Evolutionary conservation across 2,797 vertebrate species (phyloP).

Genomic region (Crax fasciolata): DNA sequence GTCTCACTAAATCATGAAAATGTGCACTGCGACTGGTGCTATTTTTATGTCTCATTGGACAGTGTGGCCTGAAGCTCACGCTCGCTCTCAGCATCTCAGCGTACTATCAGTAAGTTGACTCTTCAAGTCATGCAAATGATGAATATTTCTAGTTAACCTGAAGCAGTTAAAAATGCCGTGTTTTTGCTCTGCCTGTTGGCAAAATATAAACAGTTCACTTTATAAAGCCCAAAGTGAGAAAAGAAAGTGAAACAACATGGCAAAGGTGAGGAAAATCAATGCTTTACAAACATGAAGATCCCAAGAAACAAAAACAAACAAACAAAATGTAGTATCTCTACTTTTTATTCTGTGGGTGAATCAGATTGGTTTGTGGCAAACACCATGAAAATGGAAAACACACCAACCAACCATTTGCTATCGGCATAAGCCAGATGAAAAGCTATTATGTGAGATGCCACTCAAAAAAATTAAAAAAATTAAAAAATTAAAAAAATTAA

Average conservation of each 20-base stretch:
- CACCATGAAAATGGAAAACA: background rate
- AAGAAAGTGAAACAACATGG: background rate
- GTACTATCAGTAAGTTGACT: background rate
- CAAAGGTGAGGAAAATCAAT: background rate
- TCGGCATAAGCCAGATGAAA: conserved; percentile 17
- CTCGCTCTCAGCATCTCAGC: background rate
- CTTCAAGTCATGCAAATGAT: background rate
- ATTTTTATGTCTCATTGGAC: conserved; percentile 58
- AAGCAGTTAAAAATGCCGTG: conserved; percentile 7
- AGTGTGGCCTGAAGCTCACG: conserved; percentile 15
- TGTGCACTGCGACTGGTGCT: conserved; percentile 42
- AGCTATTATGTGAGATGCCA: background rate
- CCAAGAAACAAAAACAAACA: background rate
- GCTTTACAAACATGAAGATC: background rate
- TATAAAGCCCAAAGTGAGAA: conserved; percentile 9
- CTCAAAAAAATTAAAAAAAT: background rate
- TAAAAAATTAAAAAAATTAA: no score
- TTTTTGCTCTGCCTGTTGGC: background rate
- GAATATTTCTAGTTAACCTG: conserved; percentile 33
- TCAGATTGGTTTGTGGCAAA: conserved; percentile 15
- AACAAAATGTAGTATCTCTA: background rate
- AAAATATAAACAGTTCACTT: background rate
- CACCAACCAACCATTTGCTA: background rate
- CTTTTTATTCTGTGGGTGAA: background rate
- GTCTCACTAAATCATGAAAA: conserved; percentile 39